phyloP scores from a whole-genome alignment of 2,113 vertebrate genomes.

The Sula dactylatra region DNA sequence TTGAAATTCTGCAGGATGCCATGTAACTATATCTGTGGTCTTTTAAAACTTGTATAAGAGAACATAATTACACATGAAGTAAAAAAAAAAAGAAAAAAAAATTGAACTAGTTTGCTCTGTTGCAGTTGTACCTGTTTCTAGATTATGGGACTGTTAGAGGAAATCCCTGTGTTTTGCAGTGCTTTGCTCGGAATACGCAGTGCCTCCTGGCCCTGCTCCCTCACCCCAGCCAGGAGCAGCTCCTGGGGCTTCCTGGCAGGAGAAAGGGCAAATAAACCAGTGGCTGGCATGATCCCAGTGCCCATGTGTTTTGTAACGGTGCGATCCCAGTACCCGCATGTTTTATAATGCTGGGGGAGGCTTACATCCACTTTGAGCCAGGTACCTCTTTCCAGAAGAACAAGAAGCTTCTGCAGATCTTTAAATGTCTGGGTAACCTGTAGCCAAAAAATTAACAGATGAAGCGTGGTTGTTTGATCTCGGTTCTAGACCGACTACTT shows the following conservation, averaged over 20 bases:
- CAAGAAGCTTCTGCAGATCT: neutral
- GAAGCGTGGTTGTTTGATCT: neutral
- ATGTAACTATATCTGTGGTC: neutral
- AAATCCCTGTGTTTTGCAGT: neutral
- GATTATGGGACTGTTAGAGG: too few species aligned
- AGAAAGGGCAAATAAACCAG: neutral
- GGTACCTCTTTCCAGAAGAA: neutral
- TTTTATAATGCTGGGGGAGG: neutral
- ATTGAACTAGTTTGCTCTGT: fast-evolving
- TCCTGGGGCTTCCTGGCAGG: neutral
- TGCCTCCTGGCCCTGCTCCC: neutral
- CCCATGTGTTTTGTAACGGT: neutral
- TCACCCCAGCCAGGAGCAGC: neutral
- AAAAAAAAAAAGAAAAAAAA: too few species aligned
- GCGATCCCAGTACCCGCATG: neutral
- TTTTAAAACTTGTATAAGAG: neutral
- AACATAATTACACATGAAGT: neutral
- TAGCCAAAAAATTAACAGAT: neutral
- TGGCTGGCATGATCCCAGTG: neutral
- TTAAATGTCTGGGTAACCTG: neutral
- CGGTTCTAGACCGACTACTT: neutral
- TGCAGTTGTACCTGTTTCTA: neutral
- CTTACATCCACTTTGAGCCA: neutral
- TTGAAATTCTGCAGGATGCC: neutral
- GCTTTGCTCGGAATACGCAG: neutral